Percentiles rank a stretch among this genome's conserved stretches.
phyloP scores from a whole-genome alignment of 1,140 invertebrate species.

The Cydia splendana region DNA sequence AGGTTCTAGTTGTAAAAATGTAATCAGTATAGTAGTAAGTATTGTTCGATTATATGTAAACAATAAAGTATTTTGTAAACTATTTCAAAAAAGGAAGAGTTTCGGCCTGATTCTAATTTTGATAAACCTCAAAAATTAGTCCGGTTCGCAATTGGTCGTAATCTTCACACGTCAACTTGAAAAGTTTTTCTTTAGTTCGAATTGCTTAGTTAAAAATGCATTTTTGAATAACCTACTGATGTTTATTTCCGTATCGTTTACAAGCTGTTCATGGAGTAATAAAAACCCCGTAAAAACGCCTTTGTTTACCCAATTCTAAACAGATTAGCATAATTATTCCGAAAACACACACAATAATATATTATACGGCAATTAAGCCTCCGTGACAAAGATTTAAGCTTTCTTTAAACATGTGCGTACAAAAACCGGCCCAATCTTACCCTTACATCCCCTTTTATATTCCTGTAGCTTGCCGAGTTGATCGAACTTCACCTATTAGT shows the following conservation, averaged over 20 bases:
- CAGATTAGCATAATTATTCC: background rate
- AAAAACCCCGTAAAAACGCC: background rate
- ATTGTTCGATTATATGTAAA: too few species aligned
- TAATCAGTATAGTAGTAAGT: too few species aligned
- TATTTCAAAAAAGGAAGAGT: too few species aligned
- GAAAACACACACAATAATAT: background rate
- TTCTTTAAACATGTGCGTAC: conserved; percentile 16
- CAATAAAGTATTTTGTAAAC: too few species aligned
- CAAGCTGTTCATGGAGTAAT: background rate
- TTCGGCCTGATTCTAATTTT: too few species aligned
- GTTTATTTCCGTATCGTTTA: background rate
- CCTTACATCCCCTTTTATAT: background rate
- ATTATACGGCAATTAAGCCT: background rate
- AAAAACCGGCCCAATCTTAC: conserved; percentile 21
- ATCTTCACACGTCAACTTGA: too few species aligned
- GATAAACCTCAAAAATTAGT: too few species aligned
- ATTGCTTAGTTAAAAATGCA: too few species aligned
- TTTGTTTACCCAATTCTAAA: background rate
- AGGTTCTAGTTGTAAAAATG: too few species aligned
- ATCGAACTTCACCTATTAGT: background rate
- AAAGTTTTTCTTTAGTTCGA: too few species aligned
- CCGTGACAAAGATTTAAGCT: conserved; percentile 6
- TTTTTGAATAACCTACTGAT: too few species aligned
- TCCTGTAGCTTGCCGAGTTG: background rate
- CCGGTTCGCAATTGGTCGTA: too few species aligned